phyloP scores from a whole-genome alignment of 30 jellyfish, hydroid and myxozoan species.

The Pelagia noctiluca region DNA sequence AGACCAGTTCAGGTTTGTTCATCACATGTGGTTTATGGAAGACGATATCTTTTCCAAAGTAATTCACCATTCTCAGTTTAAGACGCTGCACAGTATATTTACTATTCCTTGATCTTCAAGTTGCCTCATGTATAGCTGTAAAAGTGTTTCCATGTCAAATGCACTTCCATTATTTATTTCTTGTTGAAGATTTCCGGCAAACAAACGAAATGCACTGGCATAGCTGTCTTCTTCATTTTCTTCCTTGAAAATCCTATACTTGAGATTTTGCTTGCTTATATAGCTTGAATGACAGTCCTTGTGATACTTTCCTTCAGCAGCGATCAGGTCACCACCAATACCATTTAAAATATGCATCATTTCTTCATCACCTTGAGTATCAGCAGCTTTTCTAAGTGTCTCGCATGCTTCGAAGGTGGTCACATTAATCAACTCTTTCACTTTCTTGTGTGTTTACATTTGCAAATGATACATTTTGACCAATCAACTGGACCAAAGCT shows the following conservation, averaged over 20 bases:
- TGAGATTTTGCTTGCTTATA: neutral
- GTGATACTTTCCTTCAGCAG: neutral
- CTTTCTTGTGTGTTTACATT: neutral
- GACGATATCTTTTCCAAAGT: neutral
- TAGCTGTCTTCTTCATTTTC: neutral
- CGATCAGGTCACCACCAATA: neutral
- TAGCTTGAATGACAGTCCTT: neutral
- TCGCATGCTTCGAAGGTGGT: neutral
- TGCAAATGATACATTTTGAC: neutral
- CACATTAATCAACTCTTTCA: neutral
- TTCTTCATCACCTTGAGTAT: neutral
- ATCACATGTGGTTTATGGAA: neutral
- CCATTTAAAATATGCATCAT: neutral
- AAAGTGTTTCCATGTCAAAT: neutral
- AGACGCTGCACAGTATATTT: neutral
- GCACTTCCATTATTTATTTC: neutral
- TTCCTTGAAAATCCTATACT: neutral
- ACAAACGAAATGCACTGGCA: neutral
- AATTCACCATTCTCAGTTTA: neutral
- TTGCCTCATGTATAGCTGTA: neutral
- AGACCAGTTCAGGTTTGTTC: neutral
- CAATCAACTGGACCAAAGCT: neutral
- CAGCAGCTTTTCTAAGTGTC: neutral
- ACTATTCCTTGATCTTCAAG: neutral
- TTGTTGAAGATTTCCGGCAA: neutral